phyloP scores from a whole-genome alignment of 2,113 vertebrate genomes.

The Chionis minor region DNA sequence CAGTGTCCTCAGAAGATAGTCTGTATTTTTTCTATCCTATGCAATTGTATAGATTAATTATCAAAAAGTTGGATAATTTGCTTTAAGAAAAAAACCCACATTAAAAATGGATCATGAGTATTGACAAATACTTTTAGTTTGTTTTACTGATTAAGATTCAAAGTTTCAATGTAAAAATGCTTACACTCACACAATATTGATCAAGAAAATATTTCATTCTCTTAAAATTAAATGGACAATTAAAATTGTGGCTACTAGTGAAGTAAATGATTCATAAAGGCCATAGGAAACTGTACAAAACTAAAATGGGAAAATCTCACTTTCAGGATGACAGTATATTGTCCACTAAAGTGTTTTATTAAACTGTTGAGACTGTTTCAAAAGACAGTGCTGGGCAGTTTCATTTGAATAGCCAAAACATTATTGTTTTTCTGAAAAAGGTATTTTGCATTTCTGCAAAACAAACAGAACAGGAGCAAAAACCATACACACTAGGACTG shows the following conservation, averaged over 20 bases:
- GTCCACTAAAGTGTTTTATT: constrained; percentile 48
- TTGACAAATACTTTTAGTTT: constrained; percentile 64
- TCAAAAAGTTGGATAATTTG: constrained; percentile 72
- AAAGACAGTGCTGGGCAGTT: constrained; percentile 64
- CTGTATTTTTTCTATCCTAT: constrained; percentile 50
- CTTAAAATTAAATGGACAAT: constrained; percentile 59
- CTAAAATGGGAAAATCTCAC: constrained; percentile 58
- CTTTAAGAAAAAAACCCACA: constrained; percentile 75
- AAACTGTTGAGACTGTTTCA: constrained; percentile 62
- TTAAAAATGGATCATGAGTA: constrained; percentile 73
- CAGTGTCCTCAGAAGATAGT: constrained; percentile 55
- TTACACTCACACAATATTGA: constrained; percentile 48
- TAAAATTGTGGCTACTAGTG: constrained; percentile 37
- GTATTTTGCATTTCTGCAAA: constrained; percentile 55
- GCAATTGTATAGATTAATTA: constrained; percentile 65
- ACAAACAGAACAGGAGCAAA: constrained; percentile 42
- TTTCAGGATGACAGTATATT: constrained; percentile 63
- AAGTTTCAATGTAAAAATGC: constrained; percentile 76
- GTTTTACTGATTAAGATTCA: constrained; percentile 61
- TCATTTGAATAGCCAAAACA: constrained; percentile 28
- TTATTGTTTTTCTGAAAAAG: constrained; percentile 15
- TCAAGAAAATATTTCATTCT: constrained; percentile 69
- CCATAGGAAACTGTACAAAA: constrained; percentile 71
- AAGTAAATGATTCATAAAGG: constrained; percentile 70
- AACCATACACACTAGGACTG: constrained; percentile 44